Conservation (phyloP, 92 coral and sea anemone genomes). For the Porites lobata region DNA sequence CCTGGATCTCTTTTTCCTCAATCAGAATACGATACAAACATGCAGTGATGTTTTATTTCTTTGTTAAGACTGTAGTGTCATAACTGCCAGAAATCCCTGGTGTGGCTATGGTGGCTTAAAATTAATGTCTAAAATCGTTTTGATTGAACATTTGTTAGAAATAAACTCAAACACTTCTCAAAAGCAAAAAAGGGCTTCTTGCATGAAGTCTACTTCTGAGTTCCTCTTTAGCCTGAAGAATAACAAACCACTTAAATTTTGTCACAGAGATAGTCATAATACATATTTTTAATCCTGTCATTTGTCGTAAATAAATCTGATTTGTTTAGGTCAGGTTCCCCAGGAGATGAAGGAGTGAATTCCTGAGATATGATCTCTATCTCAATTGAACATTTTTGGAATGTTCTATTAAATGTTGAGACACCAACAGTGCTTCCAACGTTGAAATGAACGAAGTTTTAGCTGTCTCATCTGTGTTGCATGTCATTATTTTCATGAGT, state of each 20-base stretch:
- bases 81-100: too few relatives aligned
- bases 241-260: neutral
- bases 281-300: neutral
- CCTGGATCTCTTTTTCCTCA: neutral
- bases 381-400: too few relatives aligned
- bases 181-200: neutral
- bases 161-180: neutral
- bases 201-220: neutral
- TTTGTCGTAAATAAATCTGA: neutral
- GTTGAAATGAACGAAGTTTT: neutral
- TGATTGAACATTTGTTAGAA: neutral
- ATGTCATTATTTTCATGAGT: too few relatives aligned
- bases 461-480: neutral
- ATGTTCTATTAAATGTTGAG: neutral
- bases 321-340: neutral
- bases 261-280: neutral
- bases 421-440: neutral
- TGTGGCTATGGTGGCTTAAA: too few relatives aligned
- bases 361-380: neutral
- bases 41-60: neutral
- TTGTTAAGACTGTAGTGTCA: neutral
- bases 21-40: neutral
- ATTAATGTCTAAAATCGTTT: too few relatives aligned
- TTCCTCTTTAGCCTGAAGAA: neutral
- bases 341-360: neutral